These are phyloP conservation scores for Scaptodrosophila lebanonensis DNA, from an alignment of 1,140 invertebrate genomes.

Conservation along the genomic window DNA sequence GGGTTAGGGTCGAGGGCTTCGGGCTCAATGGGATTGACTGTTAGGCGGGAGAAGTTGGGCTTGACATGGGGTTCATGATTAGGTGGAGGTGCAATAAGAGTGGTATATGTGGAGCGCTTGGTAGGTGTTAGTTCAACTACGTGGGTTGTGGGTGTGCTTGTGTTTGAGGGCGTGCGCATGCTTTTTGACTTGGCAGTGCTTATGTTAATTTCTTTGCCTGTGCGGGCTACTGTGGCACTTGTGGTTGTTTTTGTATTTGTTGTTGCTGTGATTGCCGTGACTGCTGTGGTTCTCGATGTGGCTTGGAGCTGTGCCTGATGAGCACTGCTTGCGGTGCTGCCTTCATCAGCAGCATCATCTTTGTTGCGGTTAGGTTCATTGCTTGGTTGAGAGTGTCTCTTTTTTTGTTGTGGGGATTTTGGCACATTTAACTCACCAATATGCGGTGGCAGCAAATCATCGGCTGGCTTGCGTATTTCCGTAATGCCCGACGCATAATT, in stretches of 20 bases:
- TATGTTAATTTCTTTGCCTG: conserved; percentile 23
- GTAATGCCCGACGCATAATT: conserved; percentile 75
- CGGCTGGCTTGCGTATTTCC: conserved; percentile 65
- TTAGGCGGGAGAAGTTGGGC: conserved; percentile 6
- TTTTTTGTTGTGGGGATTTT: conserved; percentile 9
- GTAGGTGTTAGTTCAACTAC: too few species aligned
- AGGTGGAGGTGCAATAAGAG: conserved; percentile 15
- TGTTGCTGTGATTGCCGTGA: conserved; percentile 7
- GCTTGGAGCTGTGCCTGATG: conserved; percentile 4
- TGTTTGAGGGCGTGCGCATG: not conserved
- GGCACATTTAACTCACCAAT: conserved; percentile 68
- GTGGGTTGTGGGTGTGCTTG: not conserved
- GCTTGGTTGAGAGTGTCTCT: conserved; percentile 8
- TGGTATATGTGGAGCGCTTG: conserved; percentile 18
- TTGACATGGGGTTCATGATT: not conserved
- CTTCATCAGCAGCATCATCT: not conserved
- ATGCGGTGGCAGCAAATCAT: conserved; percentile 73
- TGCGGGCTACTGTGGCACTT: conserved; percentile 7
- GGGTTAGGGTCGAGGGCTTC: too few species aligned
- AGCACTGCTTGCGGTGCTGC: not conserved
- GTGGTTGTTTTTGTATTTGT: conserved; percentile 11
- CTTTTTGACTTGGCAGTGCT: conserved; percentile 10
- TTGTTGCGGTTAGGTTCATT: conserved; percentile 9
- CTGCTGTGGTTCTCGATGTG: not conserved
- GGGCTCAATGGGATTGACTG: not conserved